Evolutionary conservation across 2,113 vertebrate genomes (phyloP).

Genomic region (Scomber scombrus): DNA sequence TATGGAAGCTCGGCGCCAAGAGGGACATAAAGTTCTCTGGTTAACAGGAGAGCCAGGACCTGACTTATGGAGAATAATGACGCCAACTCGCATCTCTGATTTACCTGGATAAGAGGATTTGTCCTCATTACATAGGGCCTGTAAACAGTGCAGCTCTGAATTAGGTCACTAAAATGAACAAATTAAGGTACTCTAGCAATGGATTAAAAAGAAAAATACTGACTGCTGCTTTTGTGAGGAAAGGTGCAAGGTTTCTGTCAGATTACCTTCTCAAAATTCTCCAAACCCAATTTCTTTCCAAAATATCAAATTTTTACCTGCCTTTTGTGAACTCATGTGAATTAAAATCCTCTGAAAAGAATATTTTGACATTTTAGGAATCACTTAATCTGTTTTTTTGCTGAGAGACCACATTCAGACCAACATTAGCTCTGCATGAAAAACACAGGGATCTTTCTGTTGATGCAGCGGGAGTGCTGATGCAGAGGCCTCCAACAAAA

Average conservation of each 20-base stretch:
- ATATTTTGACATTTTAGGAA: neutral
- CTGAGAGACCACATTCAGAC: no score
- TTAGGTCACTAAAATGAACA: conserved; percentile 17
- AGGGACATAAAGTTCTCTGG: conserved; percentile 60
- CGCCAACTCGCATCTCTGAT: conserved; percentile 9
- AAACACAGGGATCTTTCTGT: no score
- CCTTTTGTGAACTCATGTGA: neutral
- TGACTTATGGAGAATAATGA: conserved; percentile 24
- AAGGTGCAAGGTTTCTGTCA: neutral
- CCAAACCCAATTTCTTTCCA: neutral
- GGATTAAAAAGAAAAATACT: neutral
- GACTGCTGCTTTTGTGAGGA: neutral
- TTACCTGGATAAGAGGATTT: conserved; percentile 49
- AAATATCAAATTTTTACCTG: neutral
- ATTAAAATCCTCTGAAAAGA: neutral
- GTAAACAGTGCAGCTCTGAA: conserved; percentile 2
- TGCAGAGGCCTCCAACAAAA: no score
- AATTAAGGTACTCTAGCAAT: conserved; percentile 6
- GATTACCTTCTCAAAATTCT: neutral
- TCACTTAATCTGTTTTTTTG: no score
- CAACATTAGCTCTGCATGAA: no score
- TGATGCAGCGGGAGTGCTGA: no score
- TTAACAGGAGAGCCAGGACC: conserved; percentile 31
- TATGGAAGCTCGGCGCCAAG: conserved; percentile 33
- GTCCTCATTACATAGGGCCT: conserved; percentile 2